Percentiles rank a stretch among this genome's conserved stretches.
Evolutionary conservation across 2,888 invertebrate species (phyloP).

Genomic region (Drosophila melanosoma): DNA sequence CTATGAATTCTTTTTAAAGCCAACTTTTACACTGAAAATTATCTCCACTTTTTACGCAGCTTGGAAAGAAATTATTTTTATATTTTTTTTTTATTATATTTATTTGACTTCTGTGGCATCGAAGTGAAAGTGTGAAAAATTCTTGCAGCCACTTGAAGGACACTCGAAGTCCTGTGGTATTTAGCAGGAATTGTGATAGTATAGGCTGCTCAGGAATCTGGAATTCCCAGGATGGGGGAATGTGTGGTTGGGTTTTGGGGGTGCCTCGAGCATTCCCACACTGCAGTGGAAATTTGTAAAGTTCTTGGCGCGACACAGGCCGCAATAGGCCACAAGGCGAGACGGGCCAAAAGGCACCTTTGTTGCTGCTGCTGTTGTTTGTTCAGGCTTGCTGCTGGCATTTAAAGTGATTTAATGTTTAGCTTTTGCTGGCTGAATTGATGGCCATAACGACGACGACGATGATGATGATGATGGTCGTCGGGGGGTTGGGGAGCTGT

Average conservation of each 20-base stretch:
- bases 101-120: constrained; percentile 58
- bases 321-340: constrained; percentile 29
- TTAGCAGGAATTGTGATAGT: not conserved
- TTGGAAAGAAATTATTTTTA: constrained; percentile 16
- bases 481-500: not conserved
- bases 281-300: constrained; percentile 46
- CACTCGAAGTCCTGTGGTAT: not conserved
- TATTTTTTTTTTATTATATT: not conserved
- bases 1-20: not conserved
- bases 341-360: constrained; percentile 33
- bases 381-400: constrained; percentile 72
- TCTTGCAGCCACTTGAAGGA: constrained; percentile 22
- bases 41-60: not conserved
- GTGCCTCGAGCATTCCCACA: not conserved
- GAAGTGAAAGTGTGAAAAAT: constrained; percentile 47
- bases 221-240: not conserved
- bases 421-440: constrained; percentile 68
- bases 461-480: not conserved
- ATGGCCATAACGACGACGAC: constrained; percentile 32
- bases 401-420: constrained; percentile 81
- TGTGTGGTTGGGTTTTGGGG: not conserved
- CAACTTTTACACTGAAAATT: not conserved
- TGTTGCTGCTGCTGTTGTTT: constrained; percentile 47
- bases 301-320: constrained; percentile 57
- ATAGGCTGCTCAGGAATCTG: not conserved